A percentile compares a stretch with the other conserved stretches of the same genome.
These are phyloP conservation scores for Branchinecta lindahli DNA, from an alignment of 1,140 invertebrate species.

Conservation along the genomic window DNA sequence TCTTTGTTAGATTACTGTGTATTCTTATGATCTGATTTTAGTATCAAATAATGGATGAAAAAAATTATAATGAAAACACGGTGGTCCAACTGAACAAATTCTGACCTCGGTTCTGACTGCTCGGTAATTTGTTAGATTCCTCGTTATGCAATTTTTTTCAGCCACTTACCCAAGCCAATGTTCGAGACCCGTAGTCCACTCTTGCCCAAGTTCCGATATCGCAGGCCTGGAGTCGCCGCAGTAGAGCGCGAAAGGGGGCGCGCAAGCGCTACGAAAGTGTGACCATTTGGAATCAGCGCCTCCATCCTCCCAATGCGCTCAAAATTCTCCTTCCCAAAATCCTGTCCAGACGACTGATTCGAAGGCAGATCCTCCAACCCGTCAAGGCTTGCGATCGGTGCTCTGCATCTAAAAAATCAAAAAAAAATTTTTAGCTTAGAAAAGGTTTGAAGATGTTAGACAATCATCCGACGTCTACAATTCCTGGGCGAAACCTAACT, in stretches of 20 bases:
- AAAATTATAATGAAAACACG: no score
- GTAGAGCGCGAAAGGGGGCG: conserved; percentile 34
- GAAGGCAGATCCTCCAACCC: conserved; percentile 77
- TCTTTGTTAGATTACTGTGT: no score
- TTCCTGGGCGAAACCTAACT: no score
- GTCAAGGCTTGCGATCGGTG: conserved; percentile 74
- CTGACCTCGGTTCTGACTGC: no score
- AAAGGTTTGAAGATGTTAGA: no score
- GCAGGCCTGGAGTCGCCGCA: conserved; percentile 52
- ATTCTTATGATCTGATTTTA: no score
- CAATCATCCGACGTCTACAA: no score
- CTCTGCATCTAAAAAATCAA: conserved; percentile 53
- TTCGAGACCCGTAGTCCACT: conserved; percentile 80
- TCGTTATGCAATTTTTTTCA: no score
- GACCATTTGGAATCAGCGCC: conserved; percentile 29
- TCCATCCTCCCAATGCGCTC: conserved; percentile 31
- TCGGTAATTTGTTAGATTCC: no score
- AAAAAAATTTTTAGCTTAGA: no score
- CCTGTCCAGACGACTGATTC: conserved; percentile 35
- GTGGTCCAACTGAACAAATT: no score
- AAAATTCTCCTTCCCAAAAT: conserved; percentile 18
- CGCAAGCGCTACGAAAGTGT: conserved; percentile 15
- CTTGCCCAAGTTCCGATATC: conserved; percentile 81
- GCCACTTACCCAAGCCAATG: conserved; percentile 57
- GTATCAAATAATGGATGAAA: no score